These are phyloP conservation scores for Hippopotamyrus pictus DNA, from an alignment of 2,797 vertebrate genomes.

Conservation along the genomic window DNA sequence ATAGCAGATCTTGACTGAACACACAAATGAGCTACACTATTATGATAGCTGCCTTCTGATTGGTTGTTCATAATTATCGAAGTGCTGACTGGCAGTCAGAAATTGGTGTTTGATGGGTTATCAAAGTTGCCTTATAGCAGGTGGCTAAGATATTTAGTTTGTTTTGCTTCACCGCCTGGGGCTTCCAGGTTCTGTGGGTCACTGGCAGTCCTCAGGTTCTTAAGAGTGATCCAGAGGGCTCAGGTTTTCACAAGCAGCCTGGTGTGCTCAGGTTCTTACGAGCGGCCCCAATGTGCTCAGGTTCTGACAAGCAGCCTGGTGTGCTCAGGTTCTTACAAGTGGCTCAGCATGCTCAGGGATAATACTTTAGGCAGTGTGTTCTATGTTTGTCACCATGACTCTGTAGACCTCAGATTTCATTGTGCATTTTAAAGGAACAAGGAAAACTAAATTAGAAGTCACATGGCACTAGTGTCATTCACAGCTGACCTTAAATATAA, in stretches of 20 bases:
- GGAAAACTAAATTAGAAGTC: background rate
- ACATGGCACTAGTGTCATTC: background rate
- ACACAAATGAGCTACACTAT: background rate
- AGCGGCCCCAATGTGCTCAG: background rate
- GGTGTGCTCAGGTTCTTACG: background rate
- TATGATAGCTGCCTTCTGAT: background rate
- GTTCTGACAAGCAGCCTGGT: background rate
- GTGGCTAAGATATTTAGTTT: background rate
- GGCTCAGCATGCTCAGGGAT: background rate
- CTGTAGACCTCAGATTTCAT: background rate
- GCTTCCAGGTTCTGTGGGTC: background rate
- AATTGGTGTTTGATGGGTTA: background rate
- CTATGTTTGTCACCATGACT: background rate
- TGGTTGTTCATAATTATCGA: background rate
- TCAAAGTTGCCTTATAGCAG: background rate
- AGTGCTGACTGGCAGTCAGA: background rate
- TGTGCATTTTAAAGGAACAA: background rate
- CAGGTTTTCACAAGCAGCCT: too few relatives aligned
- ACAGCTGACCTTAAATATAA: constrained; percentile 1
- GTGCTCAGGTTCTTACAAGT: background rate
- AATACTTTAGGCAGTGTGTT: background rate
- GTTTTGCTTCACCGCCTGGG: background rate
- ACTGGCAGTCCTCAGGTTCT: background rate
- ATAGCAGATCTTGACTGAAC: background rate
- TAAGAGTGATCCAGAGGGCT: background rate